Evolutionary conservation across 2,113 vertebrate genomes (phyloP).

Genomic region (Mesitornis unicolor): DNA sequence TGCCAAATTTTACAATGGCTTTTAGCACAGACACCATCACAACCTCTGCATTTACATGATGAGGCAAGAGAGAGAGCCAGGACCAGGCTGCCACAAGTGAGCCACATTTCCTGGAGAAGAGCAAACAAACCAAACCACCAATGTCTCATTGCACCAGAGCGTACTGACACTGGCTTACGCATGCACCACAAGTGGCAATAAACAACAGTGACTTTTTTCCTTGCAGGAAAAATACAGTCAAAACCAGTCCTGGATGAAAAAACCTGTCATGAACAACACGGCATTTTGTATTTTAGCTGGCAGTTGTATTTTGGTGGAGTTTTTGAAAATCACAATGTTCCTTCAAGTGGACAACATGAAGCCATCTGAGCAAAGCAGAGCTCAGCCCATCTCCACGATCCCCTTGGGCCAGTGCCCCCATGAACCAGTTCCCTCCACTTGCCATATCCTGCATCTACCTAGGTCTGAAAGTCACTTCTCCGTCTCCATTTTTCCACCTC

Average conservation of each 20-base stretch:
- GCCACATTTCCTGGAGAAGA: slow-evolving; percentile 6
- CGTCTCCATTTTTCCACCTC: not conserved
- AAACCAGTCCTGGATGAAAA: not conserved
- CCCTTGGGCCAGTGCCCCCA: accelerated
- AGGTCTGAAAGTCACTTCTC: not conserved
- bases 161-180: not conserved
- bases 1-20: not conserved
- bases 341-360: not conserved
- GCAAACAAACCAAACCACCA: slow-evolving; percentile 1
- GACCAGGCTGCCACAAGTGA: not conserved
- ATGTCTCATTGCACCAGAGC: not conserved
- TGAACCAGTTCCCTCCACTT: not conserved
- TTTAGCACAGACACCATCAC: not conserved
- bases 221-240: not conserved
- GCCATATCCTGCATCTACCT: not conserved
- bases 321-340: not conserved
- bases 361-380: not conserved
- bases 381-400: not conserved
- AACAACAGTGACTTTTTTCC: not conserved
- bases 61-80: not conserved
- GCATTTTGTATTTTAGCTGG: not conserved
- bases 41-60: not conserved
- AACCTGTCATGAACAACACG: not conserved
- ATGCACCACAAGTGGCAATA: not conserved
- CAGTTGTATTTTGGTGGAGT: not conserved